phyloP scores from a whole-genome alignment of 2,888 invertebrate species.

The Noctua janthe region DNA sequence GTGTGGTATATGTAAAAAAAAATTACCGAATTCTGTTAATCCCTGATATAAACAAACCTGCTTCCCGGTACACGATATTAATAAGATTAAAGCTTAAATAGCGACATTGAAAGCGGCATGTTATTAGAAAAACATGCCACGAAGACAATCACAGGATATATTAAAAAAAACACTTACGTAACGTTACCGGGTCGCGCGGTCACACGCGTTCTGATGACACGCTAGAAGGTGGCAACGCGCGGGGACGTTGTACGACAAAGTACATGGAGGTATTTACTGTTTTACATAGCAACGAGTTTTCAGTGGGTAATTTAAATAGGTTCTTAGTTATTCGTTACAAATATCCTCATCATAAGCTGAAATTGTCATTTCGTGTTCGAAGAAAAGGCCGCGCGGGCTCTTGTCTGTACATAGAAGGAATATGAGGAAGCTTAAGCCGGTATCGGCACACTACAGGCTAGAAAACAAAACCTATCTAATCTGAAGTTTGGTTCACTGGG shows the following conservation, averaged over 20 bases:
- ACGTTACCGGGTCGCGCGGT: not conserved
- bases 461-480: not conserved
- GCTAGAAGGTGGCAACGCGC: not conserved
- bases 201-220: not conserved
- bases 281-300: not conserved
- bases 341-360: not conserved
- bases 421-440: not conserved
- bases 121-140: slow-evolving; percentile 38
- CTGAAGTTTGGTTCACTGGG: not conserved
- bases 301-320: not conserved
- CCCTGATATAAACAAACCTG: slow-evolving; percentile 10
- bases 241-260: not conserved
- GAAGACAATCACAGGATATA: slow-evolving; percentile 36
- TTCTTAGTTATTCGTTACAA: not conserved
- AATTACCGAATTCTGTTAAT: not conserved
- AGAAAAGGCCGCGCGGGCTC: not conserved
- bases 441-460: not conserved
- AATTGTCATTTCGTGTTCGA: not conserved
- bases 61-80: not conserved
- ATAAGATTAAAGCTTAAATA: slow-evolving; percentile 16
- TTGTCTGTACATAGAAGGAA: not conserved
- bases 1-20: not conserved
- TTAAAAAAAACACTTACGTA: slow-evolving; percentile 14
- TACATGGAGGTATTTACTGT: not conserved
- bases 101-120: not conserved